A percentile compares a stretch with the other conserved stretches of the same genome.
These are phyloP conservation scores for Limnephilus auricula DNA, from an alignment of 2,888 invertebrate genomes.

Conservation along the genomic window DNA sequence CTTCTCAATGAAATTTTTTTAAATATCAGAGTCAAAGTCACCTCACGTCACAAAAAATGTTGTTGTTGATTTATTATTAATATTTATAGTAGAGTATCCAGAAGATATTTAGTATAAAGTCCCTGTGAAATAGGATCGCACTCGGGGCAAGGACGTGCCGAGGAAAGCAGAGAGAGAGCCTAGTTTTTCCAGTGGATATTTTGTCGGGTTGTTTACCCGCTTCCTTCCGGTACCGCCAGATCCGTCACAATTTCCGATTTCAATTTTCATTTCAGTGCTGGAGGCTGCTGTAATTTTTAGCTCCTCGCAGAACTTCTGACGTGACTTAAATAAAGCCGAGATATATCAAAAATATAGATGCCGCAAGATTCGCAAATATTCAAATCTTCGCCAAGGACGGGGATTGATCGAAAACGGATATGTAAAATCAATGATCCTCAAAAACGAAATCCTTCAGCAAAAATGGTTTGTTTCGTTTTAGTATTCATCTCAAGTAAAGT, in stretches of 20 bases:
- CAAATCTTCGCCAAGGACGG: background rate
- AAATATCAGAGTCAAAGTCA: background rate
- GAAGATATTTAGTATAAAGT: constrained; percentile 7
- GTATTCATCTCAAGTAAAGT: background rate
- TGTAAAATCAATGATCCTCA: background rate
- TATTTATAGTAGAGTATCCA: background rate
- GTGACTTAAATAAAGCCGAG: constrained; percentile 39
- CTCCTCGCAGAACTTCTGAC: constrained; percentile 30
- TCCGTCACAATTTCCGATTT: constrained; percentile 59
- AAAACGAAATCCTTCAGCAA: background rate
- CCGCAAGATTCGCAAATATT: background rate
- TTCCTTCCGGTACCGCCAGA: constrained; percentile 50
- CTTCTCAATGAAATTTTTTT: background rate
- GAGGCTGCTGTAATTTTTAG: constrained; percentile 35
- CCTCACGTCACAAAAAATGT: background rate
- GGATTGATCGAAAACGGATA: background rate
- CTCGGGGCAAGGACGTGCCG: background rate
- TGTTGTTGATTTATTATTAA: background rate
- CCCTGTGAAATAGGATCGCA: background rate
- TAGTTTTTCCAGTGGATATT: constrained; percentile 37
- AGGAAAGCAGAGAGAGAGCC: background rate
- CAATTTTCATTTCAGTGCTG: constrained; percentile 48
- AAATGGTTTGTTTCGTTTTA: background rate
- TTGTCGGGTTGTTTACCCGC: constrained; percentile 54
- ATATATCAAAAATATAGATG: constrained; percentile 16